These are phyloP conservation scores for Scatophagus argus DNA, from an alignment of 2,113 vertebrate species.

Conservation along the genomic window DNA sequence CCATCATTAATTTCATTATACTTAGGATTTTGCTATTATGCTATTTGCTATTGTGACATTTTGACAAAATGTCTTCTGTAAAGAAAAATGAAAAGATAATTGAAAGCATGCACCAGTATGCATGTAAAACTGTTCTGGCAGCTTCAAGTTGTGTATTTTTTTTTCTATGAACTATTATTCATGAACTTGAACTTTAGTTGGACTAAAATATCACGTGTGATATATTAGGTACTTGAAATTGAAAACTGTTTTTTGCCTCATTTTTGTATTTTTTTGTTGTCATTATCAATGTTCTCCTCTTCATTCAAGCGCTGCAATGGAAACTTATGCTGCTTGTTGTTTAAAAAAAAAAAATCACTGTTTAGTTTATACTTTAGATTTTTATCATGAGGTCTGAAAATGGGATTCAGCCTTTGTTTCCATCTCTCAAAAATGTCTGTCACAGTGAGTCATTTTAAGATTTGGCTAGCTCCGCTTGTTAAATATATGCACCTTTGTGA, in stretches of 20 bases:
- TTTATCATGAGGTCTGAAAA: slow-evolving; percentile 18
- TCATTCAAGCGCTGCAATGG: neutral
- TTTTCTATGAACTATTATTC: too few species aligned
- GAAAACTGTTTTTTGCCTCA: neutral
- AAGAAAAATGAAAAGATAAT: too few species aligned
- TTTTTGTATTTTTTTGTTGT: neutral
- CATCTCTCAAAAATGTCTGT: slow-evolving; percentile 46
- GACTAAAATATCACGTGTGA: neutral
- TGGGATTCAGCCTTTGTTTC: slow-evolving; percentile 19
- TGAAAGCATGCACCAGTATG: too few species aligned
- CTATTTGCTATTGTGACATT: too few species aligned
- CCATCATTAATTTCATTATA: neutral
- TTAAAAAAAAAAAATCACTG: slow-evolving; percentile 9
- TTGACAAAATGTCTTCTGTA: too few species aligned
- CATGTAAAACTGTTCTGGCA: too few species aligned
- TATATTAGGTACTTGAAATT: neutral
- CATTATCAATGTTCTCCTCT: neutral
- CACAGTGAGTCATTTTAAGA: slow-evolving; percentile 45
- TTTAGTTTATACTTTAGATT: slow-evolving; percentile 2
- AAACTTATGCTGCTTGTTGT: neutral
- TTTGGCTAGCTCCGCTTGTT: slow-evolving; percentile 38
- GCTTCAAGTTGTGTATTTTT: too few species aligned
- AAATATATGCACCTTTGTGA: slow-evolving; percentile 54
- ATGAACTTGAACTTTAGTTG: too few species aligned
- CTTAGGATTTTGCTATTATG: too few species aligned